phyloP scores from a whole-genome alignment of 2,888 invertebrate species.

The Dasypogon diadema region DNA sequence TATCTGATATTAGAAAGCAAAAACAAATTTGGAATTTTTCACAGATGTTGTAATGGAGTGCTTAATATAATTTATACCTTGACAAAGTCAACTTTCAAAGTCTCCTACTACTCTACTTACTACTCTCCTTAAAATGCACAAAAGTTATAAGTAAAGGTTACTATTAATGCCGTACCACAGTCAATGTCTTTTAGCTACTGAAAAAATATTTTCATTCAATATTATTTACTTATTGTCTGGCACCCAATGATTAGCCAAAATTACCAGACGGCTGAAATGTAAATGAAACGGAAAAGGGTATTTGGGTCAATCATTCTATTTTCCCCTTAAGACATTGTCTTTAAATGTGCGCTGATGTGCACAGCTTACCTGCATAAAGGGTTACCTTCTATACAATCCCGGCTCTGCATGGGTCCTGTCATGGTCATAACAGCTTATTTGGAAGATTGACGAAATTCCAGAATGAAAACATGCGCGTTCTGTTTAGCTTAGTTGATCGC shows the following conservation, averaged over 20 bases:
- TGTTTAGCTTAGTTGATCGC: slow-evolving; percentile 39
- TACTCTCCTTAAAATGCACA: too few relatives aligned
- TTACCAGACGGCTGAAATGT: neutral
- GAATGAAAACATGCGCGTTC: slow-evolving; percentile 36
- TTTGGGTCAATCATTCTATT: slow-evolving; percentile 24
- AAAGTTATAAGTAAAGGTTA: too few relatives aligned
- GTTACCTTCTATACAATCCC: slow-evolving; percentile 22
- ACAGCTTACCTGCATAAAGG: slow-evolving; percentile 42
- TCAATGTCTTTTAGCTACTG: too few relatives aligned
- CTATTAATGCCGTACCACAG: too few relatives aligned
- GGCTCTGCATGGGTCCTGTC: slow-evolving; percentile 35
- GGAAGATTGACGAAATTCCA: neutral
- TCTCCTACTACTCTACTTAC: too few relatives aligned
- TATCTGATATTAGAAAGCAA: too few relatives aligned
- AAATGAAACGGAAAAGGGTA: neutral
- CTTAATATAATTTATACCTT: too few relatives aligned
- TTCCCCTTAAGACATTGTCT: slow-evolving; percentile 3
- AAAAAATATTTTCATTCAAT: too few relatives aligned
- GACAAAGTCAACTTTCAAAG: too few relatives aligned
- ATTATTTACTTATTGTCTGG: too few relatives aligned
- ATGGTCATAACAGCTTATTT: slow-evolving; percentile 55
- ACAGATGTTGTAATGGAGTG: too few relatives aligned
- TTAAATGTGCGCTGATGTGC: neutral
- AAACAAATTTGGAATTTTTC: too few relatives aligned
- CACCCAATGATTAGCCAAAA: neutral